Conservation (phyloP, 2,113 vertebrate genomes). For the Entosphenus tridentatus region DNA sequence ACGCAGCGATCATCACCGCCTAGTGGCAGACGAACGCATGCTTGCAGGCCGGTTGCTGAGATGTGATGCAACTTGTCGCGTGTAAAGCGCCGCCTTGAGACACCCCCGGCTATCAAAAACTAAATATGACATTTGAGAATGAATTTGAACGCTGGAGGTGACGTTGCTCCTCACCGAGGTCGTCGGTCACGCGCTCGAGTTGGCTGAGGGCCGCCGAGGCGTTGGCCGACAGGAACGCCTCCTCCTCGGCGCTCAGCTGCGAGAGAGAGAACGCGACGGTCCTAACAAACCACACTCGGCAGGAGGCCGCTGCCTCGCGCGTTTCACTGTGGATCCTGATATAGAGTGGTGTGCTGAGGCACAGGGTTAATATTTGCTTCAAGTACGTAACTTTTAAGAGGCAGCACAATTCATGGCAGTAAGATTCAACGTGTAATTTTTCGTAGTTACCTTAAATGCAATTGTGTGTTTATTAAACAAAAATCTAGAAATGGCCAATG, state of each 20-base stretch:
- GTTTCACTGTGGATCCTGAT: too few relatives aligned
- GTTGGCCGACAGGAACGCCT: constrained; percentile 55
- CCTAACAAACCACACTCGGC: too few relatives aligned
- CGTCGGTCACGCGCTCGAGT: constrained; percentile 67
- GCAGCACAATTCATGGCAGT: too few relatives aligned
- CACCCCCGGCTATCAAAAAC: background rate
- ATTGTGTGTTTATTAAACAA: too few relatives aligned
- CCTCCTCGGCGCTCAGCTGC: constrained; percentile 60
- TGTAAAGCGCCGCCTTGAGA: constrained; percentile 3
- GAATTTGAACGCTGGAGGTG: background rate
- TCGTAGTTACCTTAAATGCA: too few relatives aligned
- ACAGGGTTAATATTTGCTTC: too few relatives aligned
- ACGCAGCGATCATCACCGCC: background rate
- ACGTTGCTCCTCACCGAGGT: constrained; percentile 42
- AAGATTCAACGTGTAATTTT: too few relatives aligned
- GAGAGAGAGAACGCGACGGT: constrained; percentile 3
- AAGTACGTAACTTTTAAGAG: too few relatives aligned
- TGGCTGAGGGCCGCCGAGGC: constrained; percentile 60
- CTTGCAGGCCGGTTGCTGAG: constrained; percentile 4
- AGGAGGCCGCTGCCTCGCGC: too few relatives aligned
- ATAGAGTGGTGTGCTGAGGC: too few relatives aligned
- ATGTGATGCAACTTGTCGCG: constrained; percentile 2
- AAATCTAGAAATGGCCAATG: too few relatives aligned
- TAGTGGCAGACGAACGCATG: background rate
- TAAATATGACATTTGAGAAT: background rate